Base-by-base conservation (phyloP, 2,797 vertebrate genomes). In the Catamblyrhynchus diadema region DNA sequence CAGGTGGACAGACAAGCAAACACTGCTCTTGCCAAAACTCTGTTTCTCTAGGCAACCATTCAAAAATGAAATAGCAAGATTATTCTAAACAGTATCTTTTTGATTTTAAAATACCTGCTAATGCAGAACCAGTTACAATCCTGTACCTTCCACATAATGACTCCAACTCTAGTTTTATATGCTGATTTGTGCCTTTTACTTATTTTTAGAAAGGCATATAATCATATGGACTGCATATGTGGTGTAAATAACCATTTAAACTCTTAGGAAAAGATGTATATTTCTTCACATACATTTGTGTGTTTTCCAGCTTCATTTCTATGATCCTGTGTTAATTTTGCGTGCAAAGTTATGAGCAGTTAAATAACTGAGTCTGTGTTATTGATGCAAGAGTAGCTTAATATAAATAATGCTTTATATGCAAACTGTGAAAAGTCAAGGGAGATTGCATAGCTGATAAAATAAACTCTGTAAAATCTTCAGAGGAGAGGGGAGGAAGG, bases 361-460 rank as follows among this genome's bases (percentile, higher is more conserved):
- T 85, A 69, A 67, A 47, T 81, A 67, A 62, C 10, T 24, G 3
- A 48, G 5, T 69, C 17, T 51, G 19, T 87, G 44, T 67, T 81
- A 57, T 3, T 84, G 42, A 57, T 75, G 12, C 61, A 57, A 65
- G 72, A 65, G 23, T 88, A 42, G 22, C 41, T 85, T 81, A 77
- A 78, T 84, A 79, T 62, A 89, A 85, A 78, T 60, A 92, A 50
- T 54, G 44, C 20, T 86, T 94, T 86, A n/a, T n/a, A n/a, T n/a
- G n/a, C 25, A 57, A 72, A 51, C 14, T 75, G n/a, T 88, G 60
- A 81, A 69, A 88, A 90, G 56, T 56, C 44, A 62, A 80, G 48
- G 27, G 45, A 87, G 17, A 60, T 41, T 54, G 41, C 30, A 5
- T 72, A 57, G 53, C 59, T 88, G 44, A 33, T 75, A 66, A 81